Conservation (phyloP, 2,113 vertebrate genomes). For the Mustela nigripes region DNA sequence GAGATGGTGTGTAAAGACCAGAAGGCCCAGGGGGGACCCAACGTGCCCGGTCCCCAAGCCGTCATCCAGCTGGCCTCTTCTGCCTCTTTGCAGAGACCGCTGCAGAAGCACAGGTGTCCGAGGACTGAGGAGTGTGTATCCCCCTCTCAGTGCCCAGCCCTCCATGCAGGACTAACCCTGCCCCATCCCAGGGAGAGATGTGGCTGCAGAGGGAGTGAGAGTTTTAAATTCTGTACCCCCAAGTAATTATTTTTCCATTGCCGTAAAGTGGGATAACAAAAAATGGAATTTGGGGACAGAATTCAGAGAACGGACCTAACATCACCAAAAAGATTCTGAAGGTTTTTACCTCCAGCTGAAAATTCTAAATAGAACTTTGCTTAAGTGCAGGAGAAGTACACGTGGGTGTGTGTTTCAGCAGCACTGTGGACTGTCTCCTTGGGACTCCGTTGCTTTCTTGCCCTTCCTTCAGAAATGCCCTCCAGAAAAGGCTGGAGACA, state of each 20-base stretch:
- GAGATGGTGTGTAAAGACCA: neutral
- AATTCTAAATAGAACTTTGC: neutral
- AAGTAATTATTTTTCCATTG: neutral
- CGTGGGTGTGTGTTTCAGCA: neutral
- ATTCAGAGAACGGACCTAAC: neutral
- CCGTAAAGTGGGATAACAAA: neutral
- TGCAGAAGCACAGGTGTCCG: neutral
- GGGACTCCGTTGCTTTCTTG: neutral
- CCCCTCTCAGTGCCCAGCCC: neutral
- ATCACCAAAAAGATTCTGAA: neutral
- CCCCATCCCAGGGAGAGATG: neutral
- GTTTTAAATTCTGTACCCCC: neutral
- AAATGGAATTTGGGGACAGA: neutral
- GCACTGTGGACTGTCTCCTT: neutral
- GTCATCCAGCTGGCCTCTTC: neutral
- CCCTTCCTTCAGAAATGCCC: neutral
- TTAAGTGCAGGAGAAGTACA: neutral
- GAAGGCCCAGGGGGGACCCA: neutral
- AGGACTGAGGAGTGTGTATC: neutral
- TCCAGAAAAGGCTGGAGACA: neutral
- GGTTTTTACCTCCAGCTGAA: constrained; percentile 7
- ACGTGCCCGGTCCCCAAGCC: neutral
- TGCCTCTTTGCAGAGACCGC: neutral
- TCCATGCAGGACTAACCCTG: accelerated
- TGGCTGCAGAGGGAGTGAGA: neutral